Evolutionary conservation across 2,888 invertebrate genomes (phyloP).

Genomic region (Onchidella celtica): DNA sequence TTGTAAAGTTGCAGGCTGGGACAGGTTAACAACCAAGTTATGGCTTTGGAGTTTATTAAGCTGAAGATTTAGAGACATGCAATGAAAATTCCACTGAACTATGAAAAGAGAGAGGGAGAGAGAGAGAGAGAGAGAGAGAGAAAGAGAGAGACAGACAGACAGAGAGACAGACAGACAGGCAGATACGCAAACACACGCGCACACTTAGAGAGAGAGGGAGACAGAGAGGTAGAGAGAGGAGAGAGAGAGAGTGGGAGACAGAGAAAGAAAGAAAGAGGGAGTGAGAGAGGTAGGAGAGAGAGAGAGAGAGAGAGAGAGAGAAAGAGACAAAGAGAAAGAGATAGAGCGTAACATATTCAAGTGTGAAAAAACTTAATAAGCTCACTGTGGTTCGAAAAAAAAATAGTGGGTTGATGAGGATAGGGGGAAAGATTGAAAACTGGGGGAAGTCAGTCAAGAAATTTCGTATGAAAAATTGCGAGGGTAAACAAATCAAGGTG

Average conservation of each 20-base stretch:
- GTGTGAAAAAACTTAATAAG: not conserved
- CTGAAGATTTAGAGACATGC: too few species aligned
- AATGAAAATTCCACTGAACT: too few species aligned
- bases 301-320: not conserved
- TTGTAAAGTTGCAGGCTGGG: too few species aligned
- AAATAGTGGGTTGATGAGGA: not conserved
- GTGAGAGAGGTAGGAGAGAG: too few species aligned
- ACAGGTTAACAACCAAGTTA: too few species aligned
- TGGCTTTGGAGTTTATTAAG: too few species aligned
- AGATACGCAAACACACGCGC: not conserved
- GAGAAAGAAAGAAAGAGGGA: too few species aligned
- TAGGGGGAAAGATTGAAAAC: not conserved
- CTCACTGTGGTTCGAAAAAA: not conserved
- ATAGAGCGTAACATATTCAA: not conserved
- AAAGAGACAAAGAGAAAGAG: too few species aligned
- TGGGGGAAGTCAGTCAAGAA: not conserved
- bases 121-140: slow-evolving; percentile 3
- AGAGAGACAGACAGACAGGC: not conserved
- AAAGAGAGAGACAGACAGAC: not conserved
- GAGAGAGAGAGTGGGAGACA: not conserved
- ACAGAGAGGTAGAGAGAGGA: not conserved
- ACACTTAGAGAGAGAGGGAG: not conserved
- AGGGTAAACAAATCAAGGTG: too few species aligned
- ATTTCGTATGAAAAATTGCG: too few species aligned
- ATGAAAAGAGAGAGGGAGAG: slow-evolving; percentile 2